Evolutionary conservation across 2,888 invertebrate genomes (phyloP), one percentile per base, ranked within the genome.

Genomic region (Tetramorium bicarinatum): DNA sequence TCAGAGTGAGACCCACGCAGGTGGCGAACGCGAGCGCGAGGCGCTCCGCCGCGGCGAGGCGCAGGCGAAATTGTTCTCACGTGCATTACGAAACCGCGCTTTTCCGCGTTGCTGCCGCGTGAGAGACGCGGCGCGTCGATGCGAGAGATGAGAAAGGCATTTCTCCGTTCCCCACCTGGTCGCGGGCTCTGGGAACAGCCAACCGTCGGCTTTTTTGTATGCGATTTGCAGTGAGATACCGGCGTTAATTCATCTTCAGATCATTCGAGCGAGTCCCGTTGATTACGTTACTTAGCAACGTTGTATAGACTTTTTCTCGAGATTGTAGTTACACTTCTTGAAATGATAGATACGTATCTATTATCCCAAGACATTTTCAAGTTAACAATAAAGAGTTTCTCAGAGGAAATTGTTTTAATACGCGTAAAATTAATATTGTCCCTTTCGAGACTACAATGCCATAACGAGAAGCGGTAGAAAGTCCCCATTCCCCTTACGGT

Each of bases 1-100:
- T 86, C 89, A 87, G 86, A 87, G 87, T 85, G 84, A 85, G 74
- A 82, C 54, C 56, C 18, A 18, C 18, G 72, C 83, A 82, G 82
- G 75, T 62, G 82, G 76, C 61, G 69, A 61, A 71, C 67, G 72
- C 69, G 49, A 67, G 67, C 67, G 34, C 25, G 38, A 67, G 59
- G 62, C 62, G 44, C 44, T 62, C 62, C 44, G 3, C 0, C 21
- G 64, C 72, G 69, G 21, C 9, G 29, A 34, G 29, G 21, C 52
- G n/a, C 67, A 21, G 21, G 56, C 79, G 47, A 79, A 79, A 71
- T 61, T 61, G 25, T 82, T 85, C 79, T 79, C 74, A 64, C 75
- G 54, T 64, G 49, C 74, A 52, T 76, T 75, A 61, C 75, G 74
- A 80, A 80, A 67, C 62, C 64, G 87, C 74, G 44, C 74, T 85